Percentiles rank a stretch among this genome's conserved stretches.
phyloP scores from a whole-genome alignment of 2,888 invertebrate species.

The Leptinotarsa rubiginosa region DNA sequence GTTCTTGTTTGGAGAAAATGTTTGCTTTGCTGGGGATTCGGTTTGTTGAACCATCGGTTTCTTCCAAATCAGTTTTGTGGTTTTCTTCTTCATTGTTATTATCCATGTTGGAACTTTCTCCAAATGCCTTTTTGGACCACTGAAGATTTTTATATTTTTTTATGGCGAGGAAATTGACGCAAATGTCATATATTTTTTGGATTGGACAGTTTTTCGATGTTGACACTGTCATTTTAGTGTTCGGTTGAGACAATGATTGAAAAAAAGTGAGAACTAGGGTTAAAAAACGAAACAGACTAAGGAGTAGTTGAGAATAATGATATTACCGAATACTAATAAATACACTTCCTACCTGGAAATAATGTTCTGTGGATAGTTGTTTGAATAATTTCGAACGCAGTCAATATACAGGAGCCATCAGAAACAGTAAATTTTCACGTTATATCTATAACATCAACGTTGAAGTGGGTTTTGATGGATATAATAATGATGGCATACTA shows the following conservation, averaged over 20 bases:
- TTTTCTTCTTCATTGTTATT: background rate
- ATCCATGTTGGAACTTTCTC: background rate
- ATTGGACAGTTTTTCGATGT: background rate
- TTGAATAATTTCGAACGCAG: no score
- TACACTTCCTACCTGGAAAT: no score
- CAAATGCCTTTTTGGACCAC: background rate
- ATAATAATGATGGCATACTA: no score
- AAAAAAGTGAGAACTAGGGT: background rate
- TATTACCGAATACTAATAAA: no score
- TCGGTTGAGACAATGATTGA: background rate
- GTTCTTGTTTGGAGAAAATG: conserved; percentile 1
- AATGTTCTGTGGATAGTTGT: no score
- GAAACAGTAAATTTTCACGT: no score
- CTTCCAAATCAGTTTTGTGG: background rate
- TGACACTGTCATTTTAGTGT: background rate
- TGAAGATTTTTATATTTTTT: conserved; percentile 19
- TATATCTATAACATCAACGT: no score
- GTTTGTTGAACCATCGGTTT: background rate
- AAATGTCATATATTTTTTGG: background rate
- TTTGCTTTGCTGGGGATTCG: background rate
- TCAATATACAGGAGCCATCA: no score
- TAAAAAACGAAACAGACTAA: no score
- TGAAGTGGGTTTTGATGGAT: no score
- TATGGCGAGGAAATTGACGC: background rate
- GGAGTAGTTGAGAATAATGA: no score